Base-by-base conservation (phyloP, 1,140 invertebrate genomes). In the Monomorium pharaonis region DNA sequence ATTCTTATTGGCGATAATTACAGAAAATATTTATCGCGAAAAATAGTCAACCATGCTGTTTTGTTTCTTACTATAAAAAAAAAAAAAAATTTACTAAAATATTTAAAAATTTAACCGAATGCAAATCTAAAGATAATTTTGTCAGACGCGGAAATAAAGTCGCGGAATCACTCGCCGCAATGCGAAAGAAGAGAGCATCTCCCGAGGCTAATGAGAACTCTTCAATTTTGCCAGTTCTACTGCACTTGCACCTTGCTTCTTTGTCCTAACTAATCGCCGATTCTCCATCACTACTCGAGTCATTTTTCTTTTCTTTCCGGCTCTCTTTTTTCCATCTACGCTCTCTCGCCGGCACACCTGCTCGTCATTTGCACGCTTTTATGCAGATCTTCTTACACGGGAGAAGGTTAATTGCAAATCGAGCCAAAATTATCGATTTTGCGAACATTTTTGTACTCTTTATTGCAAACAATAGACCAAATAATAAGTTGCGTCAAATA, bases 191-290 rank as follows among this genome's bases (percentile, higher is more conserved):
- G 21, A 72, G 51, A 58, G 24, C 42, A 83, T 74, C 42, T 83
- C 27, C 27, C 14, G 14, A 72, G 67, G 51, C 27, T 83, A 83
- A 83, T 27, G 67, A 72, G 78, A 83, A 60, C 67, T 83, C 27
- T 12, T 83, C 54, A 72, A 83, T 83, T 83, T 83, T 30, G 18
- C 37, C 49, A 3, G 51, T 74, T 72, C 30, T 27, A 60, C 33
- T 27, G 33, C 24, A 37, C 18, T 12, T 44, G 49, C 44, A 21
- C 1, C 78, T 72, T 60, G 30, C 56, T 84, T 77, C 72, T 84
- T 77, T 65, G 69, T 77, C 60, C 24, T 84, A 44, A 74, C 67
- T 83, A 83, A 83, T 83, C 51, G 27, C 67, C 51, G 27, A 58
- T 54, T 9, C 37, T 83, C 78, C 67, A 83, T 83, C 78, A 78